Evolutionary conservation across 2,113 vertebrate species (phyloP), one percentile per base, ranked within the genome.

Genomic region (Antigone vipio): DNA sequence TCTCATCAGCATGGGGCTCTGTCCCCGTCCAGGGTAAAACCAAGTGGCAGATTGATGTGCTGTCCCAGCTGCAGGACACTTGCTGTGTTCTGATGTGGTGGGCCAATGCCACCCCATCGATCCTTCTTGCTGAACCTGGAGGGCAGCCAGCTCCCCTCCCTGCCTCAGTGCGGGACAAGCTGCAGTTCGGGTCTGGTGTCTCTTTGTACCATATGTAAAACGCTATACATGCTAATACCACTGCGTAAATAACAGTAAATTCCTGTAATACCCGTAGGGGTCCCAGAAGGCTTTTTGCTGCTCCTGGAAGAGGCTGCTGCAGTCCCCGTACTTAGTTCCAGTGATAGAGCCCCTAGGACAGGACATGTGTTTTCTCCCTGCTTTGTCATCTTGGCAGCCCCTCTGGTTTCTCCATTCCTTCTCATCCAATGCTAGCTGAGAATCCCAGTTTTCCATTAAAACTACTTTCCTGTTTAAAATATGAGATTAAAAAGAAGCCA

Each of bases 51-150:
- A 67, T 11, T 7, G 38, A 83, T 90, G 68, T 29, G 35, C 76
- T 87, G 30, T 44, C 27, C 34, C 42, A 52, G 47, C 18, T 68
- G 42, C 24, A 71, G n/a, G 55, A 85, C 32, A 8, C 40, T 49
- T 56, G 27, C 34, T 4, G 3, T 19, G 21, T 44, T 56, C 69
- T 66, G 40, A 11, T 0, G 0, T 21, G 53, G 38, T 52, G 26
- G 58, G 13, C 34, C 52, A 53, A 27, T 53, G 24, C 52, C 38
- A 42, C 13, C 24, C 38, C 18, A 19, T n/a, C 17, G 2, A 38
- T 45, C 34, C 21, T 13, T 60, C 21, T 10, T 23, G 29, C 30
- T 62, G n/a, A 58, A 23, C 47, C n/a, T 55, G 55, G 29, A 45
- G 67, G 27, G 38, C 34, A 91, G 30, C 20, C 60, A 63, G 60